Conservation (phyloP, 2,797 vertebrate genomes). For the Dendrocincla tyrannina region DNA sequence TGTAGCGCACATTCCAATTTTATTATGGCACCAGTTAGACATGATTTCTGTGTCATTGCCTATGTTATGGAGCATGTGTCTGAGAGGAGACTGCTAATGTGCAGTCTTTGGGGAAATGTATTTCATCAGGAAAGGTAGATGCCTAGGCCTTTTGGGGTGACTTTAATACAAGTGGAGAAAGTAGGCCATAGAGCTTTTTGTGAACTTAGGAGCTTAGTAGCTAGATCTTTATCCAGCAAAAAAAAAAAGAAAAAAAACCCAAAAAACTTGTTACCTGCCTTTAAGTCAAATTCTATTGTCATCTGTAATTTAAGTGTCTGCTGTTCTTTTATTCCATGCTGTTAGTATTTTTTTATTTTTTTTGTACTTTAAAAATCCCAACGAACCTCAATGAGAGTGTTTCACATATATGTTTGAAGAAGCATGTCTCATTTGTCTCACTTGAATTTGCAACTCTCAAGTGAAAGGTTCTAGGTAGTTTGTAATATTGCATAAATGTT, state of each 20-base stretch:
- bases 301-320: neutral
- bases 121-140: neutral
- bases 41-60: neutral
- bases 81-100: neutral
- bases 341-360: neutral
- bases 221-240: neutral
- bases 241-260: too few species aligned
- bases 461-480: neutral
- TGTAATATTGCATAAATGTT: neutral
- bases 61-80: neutral
- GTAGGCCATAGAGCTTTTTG: neutral
- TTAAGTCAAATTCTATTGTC: neutral
- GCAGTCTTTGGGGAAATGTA: neutral
- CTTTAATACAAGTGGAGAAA: neutral
- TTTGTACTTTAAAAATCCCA: neutral
- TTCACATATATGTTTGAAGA: neutral
- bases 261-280: neutral
- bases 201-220: neutral
- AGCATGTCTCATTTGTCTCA: neutral
- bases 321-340: neutral
- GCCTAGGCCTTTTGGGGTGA: neutral
- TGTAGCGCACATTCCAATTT: neutral
- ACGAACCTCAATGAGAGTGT: rapidly evolving
- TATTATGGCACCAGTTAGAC: neutral
- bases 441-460: neutral